Conservation (phyloP, 1,140 invertebrate genomes). For the Drosophila fuyamai region DNA sequence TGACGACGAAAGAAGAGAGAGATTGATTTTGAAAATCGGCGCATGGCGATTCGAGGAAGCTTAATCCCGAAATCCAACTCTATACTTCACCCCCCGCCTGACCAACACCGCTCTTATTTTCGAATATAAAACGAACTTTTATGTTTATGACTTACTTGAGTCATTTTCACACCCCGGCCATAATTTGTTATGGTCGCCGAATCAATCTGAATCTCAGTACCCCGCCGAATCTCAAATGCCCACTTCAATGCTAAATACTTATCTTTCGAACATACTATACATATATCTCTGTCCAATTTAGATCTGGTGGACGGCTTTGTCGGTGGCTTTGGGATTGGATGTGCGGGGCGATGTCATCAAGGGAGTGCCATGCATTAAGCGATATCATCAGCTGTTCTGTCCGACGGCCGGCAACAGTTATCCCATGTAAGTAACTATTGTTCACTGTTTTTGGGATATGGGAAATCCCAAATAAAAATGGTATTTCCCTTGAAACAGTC, state of each 20-base stretch:
- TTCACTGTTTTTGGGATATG: conserved; percentile 5
- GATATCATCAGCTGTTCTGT: conserved; percentile 95
- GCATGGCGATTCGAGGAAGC: conserved; percentile 27
- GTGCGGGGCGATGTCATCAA: conserved; percentile 93
- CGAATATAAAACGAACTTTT: conserved; percentile 47
- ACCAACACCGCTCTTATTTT: background rate
- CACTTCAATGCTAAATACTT: conserved; percentile 30
- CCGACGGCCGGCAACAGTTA: conserved; percentile 95
- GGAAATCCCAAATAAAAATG: conserved; percentile 34
- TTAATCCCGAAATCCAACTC: conserved; percentile 35
- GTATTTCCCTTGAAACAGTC: conserved; percentile 16
- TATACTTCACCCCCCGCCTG: conserved; percentile 1
- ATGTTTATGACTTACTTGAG: conserved; percentile 72
- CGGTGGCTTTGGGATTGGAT: conserved; percentile 93
- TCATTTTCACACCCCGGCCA: conserved; percentile 75
- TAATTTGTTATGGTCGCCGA: conserved; percentile 64
- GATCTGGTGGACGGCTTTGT: conserved; percentile 95
- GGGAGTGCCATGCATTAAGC: conserved; percentile 94
- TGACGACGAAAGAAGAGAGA: conserved; percentile 45
- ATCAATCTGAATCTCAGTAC: conserved; percentile 49
- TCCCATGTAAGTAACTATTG: conserved; percentile 91
- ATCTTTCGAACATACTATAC: background rate
- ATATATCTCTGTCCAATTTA: conserved; percentile 84
- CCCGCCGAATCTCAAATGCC: conserved; percentile 17
- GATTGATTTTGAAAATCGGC: conserved; percentile 37